Evolutionary conservation across 2,797 vertebrate genomes (phyloP), one percentile per base, ranked within the genome.

Genomic region (Labroides dimidiatus): DNA sequence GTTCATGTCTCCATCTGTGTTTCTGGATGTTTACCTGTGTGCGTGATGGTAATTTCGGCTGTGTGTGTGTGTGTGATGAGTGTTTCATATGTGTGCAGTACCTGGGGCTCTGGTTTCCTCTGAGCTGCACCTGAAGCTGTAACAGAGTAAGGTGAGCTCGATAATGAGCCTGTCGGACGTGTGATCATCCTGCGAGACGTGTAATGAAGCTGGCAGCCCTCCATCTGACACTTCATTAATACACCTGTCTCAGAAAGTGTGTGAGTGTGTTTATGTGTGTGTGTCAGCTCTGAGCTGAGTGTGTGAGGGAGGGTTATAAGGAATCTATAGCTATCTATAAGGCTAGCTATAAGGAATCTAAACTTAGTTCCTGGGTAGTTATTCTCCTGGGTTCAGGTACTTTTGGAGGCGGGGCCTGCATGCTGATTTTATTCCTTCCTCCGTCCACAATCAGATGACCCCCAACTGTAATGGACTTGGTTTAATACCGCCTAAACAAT

Each of bases 41-140:
- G n/a, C n/a, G 30, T 33, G 30, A 33, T 9, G 5, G 3, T 27
- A 27, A 27, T 27, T 3, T 27, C 3, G 27, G 7, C 4, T 43
- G 42, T 55, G n/a, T 53, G 48, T 66, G 41, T 64, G 16, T 15
- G 36, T 37, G 50, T 14, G 36, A 33, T 33, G 30, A 33, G 30
- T 33, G 30, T 33, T 4, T 33, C 5, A 17, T 42, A 23, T 56
- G 44, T 64, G 51, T 64, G 60, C 70, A 52, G 37, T 2, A 39
- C 37, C 59, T 30, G 27, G 36, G 59, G 19, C 16, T 86, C 6
- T 1, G 13, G 81, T 90, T 88, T 84, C 82, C 36, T 42, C 14
- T 39, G n/a, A 64, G 17, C 24, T 71, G 85, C 88, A 90, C 75
- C n/a, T 52, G 84, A 90, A 75, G 72, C 84, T 80, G 84, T 76